phyloP scores from a whole-genome alignment of 2,113 vertebrate genomes.

The Platichthys stellatus region DNA sequence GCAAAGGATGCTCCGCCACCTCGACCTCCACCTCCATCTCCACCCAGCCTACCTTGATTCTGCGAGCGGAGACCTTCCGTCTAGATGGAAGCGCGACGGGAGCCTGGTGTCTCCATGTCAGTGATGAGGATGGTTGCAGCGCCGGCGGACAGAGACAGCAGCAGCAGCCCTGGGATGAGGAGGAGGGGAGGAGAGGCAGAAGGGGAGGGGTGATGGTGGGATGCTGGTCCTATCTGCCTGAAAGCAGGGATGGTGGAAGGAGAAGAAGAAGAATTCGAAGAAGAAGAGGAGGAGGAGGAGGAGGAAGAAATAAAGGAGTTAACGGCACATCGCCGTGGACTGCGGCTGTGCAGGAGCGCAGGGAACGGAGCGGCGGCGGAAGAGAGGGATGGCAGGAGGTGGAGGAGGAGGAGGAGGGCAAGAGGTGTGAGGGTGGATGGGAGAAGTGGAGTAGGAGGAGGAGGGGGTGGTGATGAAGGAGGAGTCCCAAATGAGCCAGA shows the following conservation, averaged over 20 bases:
- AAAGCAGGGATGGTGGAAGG: slow-evolving; percentile 42
- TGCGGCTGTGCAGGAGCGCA: slow-evolving; percentile 76
- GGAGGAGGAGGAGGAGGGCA: slow-evolving; percentile 16
- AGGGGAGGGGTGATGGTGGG: not conserved
- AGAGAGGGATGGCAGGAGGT: slow-evolving; percentile 25
- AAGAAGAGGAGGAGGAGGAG: slow-evolving; percentile 4
- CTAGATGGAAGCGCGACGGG: slow-evolving; percentile 63
- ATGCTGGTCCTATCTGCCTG: slow-evolving; percentile 46
- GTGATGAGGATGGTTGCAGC: slow-evolving; percentile 58
- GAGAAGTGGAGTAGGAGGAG: slow-evolving; percentile 35
- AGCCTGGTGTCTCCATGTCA: slow-evolving; percentile 69
- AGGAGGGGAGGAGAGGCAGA: not conserved
- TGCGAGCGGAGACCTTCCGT: slow-evolving; percentile 67
- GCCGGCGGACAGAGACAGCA: slow-evolving; percentile 54
- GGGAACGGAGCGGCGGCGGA: slow-evolving; percentile 49
- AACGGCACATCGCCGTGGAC: slow-evolving; percentile 72
- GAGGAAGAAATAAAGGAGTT: slow-evolving; percentile 33
- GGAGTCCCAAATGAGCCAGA: slow-evolving; percentile 63
- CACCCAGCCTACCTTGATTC: slow-evolving; percentile 77
- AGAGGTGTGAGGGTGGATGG: not conserved
- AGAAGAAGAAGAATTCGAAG: slow-evolving; percentile 5
- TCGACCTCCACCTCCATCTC: not conserved
- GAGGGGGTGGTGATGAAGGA: slow-evolving; percentile 38
- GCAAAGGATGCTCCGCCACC: slow-evolving; percentile 22
- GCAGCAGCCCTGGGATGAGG: slow-evolving; percentile 2